Conservation (phyloP, 1,140 invertebrate genomes). For the Reticulitermes speratus region DNA sequence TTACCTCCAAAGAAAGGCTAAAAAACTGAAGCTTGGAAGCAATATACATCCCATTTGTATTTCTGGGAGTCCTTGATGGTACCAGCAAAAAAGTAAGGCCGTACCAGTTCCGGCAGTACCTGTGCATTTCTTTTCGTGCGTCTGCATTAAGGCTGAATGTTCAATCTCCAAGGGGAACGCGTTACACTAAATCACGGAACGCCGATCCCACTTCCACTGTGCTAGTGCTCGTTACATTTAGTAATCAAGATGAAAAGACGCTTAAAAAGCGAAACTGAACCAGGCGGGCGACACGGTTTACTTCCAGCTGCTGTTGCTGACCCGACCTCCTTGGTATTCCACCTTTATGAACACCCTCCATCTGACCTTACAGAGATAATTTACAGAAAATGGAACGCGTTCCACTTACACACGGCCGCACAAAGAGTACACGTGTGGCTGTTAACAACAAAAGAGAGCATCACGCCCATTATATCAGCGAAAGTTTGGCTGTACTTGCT, state of each 20-base stretch:
- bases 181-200: too few species aligned
- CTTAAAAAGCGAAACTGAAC: slow-evolving; percentile 16
- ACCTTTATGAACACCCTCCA: slow-evolving; percentile 14
- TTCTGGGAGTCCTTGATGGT: too few species aligned
- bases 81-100: too few species aligned
- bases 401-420: slow-evolving; percentile 1
- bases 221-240: not conserved
- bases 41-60: too few species aligned
- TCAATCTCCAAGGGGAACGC: not conserved
- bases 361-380: slow-evolving; percentile 12
- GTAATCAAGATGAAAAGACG: not conserved
- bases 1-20: too few species aligned
- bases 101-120: too few species aligned
- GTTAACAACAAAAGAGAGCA: not conserved
- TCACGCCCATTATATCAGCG: not conserved
- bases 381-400: not conserved
- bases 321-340: slow-evolving; percentile 7
- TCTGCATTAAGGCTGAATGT: too few species aligned
- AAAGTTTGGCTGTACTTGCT: too few species aligned
- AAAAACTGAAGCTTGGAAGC: too few species aligned
- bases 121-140: too few species aligned
- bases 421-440: not conserved
- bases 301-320: not conserved
- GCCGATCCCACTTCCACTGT: not conserved
- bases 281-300: slow-evolving; percentile 11